Evolutionary conservation across 2,113 vertebrate species (phyloP).

Genomic region (Megaptera novaeangliae): DNA sequence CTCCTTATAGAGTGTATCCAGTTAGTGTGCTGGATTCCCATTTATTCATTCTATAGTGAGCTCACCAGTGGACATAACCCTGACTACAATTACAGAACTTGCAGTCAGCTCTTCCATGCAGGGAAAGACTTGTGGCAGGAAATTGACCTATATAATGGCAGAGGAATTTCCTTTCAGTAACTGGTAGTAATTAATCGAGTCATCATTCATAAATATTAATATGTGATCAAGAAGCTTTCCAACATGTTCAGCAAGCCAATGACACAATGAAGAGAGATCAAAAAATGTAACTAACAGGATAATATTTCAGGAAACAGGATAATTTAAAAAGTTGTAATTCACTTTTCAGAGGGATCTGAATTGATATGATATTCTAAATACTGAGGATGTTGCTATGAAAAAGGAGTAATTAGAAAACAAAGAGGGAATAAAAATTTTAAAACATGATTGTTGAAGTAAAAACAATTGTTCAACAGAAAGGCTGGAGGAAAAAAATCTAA

Average conservation of each 20-base stretch:
- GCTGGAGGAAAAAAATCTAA: background rate
- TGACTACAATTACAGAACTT: background rate
- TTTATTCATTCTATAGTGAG: background rate
- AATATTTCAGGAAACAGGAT: background rate
- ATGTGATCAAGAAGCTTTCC: background rate
- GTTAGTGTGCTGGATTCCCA: background rate
- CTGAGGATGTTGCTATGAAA: background rate
- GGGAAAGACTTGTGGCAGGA: background rate
- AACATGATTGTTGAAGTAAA: background rate
- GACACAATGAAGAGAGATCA: background rate
- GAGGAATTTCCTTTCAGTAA: background rate
- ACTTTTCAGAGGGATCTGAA: background rate
- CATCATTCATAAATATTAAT: slow-evolving; percentile 13
- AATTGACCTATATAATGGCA: background rate
- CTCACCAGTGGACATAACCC: background rate
- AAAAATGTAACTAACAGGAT: background rate
- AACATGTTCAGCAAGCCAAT: background rate
- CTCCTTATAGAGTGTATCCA: background rate
- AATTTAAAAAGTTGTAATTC: background rate
- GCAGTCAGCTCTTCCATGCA: background rate
- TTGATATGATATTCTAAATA: background rate
- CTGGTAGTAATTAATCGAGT: background rate
- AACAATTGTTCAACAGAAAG: background rate
- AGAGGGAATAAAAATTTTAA: background rate
- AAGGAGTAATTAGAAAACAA: slow-evolving; percentile 10